Conservation (phyloP, 2,113 vertebrate species). For the Calyptomena viridis region DNA sequence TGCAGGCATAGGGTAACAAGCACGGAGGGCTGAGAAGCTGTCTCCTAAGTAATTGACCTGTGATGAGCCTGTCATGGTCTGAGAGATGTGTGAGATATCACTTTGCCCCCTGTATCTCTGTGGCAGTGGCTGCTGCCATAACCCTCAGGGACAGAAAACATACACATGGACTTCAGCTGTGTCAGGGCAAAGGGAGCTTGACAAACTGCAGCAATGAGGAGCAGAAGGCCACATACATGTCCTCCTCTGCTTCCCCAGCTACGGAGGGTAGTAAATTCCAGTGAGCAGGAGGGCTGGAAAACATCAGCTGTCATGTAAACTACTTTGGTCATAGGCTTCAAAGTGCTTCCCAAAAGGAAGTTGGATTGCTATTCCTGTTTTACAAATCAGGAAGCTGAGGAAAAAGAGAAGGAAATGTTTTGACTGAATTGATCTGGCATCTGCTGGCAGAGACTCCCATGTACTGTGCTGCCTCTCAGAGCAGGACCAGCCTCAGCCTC, state of each 20-base stretch:
- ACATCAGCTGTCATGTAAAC: not conserved
- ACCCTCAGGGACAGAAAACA: not conserved
- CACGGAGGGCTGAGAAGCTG: not conserved
- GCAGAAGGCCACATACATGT: not conserved
- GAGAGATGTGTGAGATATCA: not conserved
- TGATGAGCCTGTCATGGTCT: not conserved
- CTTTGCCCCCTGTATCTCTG: not conserved
- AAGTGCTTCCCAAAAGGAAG: not conserved
- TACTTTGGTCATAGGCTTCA: not conserved
- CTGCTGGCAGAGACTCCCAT: not conserved
- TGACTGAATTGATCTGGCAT: not conserved
- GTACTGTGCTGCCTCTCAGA: not conserved
- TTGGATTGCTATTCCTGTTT: not conserved
- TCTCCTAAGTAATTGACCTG: not conserved
- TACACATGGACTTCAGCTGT: not conserved
- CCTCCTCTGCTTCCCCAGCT: not conserved
- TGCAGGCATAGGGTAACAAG: not conserved
- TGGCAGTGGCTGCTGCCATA: not conserved
- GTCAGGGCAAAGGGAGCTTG: not conserved
- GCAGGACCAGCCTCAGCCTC: too few species aligned
- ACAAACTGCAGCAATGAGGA: not conserved
- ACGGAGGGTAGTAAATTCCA: not conserved
- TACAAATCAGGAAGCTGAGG: not conserved
- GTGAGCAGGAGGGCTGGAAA: not conserved
- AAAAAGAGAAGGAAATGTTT: not conserved